Conservation (phyloP, 2,888 invertebrate genomes). For the Augiades crinisus region DNA sequence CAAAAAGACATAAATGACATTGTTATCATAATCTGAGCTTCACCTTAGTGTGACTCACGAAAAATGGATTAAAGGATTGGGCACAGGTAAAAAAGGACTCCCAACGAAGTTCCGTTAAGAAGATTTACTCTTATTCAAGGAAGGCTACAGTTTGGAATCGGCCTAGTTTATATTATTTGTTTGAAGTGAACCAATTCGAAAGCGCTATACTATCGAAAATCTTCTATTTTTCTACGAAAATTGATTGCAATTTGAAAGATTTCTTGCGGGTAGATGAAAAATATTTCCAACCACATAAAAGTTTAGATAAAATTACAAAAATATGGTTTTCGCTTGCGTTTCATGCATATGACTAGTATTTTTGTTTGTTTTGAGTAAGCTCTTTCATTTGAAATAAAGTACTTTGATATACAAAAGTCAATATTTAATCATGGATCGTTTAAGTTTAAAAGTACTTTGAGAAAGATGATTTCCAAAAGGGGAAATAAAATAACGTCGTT, state of each 20-base stretch:
- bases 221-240: too few species aligned
- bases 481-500: constrained; percentile 36
- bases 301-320: too few species aligned
- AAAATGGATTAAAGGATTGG: constrained; percentile 59
- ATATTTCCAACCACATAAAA: too few species aligned
- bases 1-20: constrained; percentile 45
- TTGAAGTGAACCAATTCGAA: background rate
- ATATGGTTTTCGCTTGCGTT: too few species aligned
- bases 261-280: too few species aligned
- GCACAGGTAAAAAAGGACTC: constrained; percentile 51
- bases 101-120: constrained; percentile 42
- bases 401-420: background rate
- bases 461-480: background rate
- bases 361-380: too few species aligned
- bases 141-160: too few species aligned
- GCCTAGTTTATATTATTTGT: too few species aligned
- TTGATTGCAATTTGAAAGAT: too few species aligned
- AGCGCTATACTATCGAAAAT: too few species aligned
- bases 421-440: background rate
- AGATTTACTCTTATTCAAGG: constrained; percentile 5
- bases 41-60: constrained; percentile 37
- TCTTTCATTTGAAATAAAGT: too few species aligned
- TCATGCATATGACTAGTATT: too few species aligned
- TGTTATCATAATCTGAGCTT: constrained; percentile 53
- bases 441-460: background rate